Evolutionary conservation across 2,797 vertebrate genomes (phyloP).

Genomic region (Peromyscus aztecus): DNA sequence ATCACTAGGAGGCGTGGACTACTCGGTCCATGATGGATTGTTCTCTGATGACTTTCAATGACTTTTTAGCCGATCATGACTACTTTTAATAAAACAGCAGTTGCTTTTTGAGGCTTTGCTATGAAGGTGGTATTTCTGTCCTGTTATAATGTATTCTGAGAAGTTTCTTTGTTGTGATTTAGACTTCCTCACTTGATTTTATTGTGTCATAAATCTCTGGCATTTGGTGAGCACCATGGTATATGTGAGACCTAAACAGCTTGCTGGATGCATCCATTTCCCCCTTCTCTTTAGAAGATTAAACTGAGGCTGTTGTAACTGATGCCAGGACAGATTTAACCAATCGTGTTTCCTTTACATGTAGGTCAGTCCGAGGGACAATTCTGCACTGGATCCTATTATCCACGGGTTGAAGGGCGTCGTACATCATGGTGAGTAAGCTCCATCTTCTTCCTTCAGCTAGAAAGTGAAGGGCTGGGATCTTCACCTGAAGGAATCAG

Average conservation of each 20-base stretch:
- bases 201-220: constrained; percentile 75
- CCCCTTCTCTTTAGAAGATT: constrained; percentile 80
- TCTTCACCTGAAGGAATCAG: constrained; percentile 77
- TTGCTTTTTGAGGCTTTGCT: constrained; percentile 64
- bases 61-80: constrained; percentile 59
- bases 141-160: constrained; percentile 78
- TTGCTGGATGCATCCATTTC: constrained; percentile 78
- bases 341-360: constrained; percentile 87
- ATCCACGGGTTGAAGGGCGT: constrained; percentile 98
- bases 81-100: constrained; percentile 66
- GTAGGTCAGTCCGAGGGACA: constrained; percentile 96
- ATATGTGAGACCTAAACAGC: constrained; percentile 79
- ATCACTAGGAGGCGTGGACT: constrained; percentile 18
- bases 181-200: constrained; percentile 81
- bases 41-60: constrained; percentile 70
- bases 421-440: constrained; percentile 97
- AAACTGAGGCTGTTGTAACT: constrained; percentile 84
- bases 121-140: constrained; percentile 44
- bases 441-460: constrained; percentile 77
- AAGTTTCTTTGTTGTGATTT: constrained; percentile 81
- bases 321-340: constrained; percentile 88
- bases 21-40: constrained; percentile 46
- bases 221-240: constrained; percentile 74
- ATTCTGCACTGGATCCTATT: constrained; percentile 95
- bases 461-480: constrained; percentile 71